Base-by-base conservation (phyloP, 2,888 invertebrate genomes). In the Prenolepis imparis region DNA sequence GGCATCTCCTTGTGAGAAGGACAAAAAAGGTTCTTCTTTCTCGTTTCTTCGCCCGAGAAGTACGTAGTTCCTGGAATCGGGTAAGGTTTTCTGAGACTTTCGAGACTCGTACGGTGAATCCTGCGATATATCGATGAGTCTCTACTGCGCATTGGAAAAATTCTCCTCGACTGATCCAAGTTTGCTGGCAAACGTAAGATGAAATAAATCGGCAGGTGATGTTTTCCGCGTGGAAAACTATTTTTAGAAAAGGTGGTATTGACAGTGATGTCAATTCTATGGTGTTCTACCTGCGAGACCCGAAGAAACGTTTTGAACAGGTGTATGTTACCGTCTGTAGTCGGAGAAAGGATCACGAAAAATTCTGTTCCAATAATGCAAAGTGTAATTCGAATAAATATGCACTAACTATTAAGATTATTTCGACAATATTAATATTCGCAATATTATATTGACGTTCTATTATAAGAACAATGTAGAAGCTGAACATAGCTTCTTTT, bases 31-130 rank as follows among this genome's bases (percentile, higher is more conserved):
- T 39, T 64, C 80, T 36, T 52, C 63, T 52, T 70, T 82, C 66
- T 52, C 39, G 32, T 44, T 41, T 67, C 61, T 68, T 55, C 48
- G 9, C 55, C 55, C 57, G 55, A 87, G 66, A 89, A 86, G 84
- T 89, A 84, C 87, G 84, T 32, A 83, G 82, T 94, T 94, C 94
- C 87, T 80, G 90, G 94, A 94, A 94, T 93, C 91, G 87, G 75
- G 44, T 87, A 84, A 85, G 88, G 90, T 92, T 94, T 94, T 94
- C 94, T 93, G 90, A 90, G 94, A 94, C 89, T 93, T 94, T 92
- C 85, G 88, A 90, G 85, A 83, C 91, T 88, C 89, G 88, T 93
- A 91, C 92, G 84, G 84, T 89, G 92, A 94, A 93, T 82, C 85
- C 84, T 73, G n/a, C 66, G 32, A 44, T 36, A 78, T 67, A 59